phyloP scores from a whole-genome alignment of 2,113 vertebrate genomes.

The Orthochromis malagaraziensis region DNA sequence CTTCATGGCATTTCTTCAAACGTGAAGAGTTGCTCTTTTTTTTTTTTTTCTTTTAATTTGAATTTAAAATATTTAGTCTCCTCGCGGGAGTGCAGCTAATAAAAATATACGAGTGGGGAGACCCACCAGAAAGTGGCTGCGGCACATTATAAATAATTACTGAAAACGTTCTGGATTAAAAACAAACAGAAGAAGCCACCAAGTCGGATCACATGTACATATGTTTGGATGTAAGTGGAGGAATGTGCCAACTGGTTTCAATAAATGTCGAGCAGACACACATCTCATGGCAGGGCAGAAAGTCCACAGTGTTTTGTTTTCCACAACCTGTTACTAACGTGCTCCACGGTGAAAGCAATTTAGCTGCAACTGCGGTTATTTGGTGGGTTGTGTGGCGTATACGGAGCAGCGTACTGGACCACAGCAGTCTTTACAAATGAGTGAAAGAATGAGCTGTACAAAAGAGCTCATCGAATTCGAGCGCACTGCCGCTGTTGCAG shows the following conservation, averaged over 20 bases:
- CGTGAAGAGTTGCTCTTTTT: background rate
- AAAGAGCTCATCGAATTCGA: background rate
- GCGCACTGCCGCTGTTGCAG: background rate
- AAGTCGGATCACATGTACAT: background rate
- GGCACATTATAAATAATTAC: conserved; percentile 8
- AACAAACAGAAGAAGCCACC: conserved; percentile 7
- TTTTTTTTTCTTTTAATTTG: background rate
- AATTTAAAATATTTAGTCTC: conserved; percentile 40
- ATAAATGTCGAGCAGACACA: background rate
- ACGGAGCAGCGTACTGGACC: background rate
- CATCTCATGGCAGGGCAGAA: background rate
- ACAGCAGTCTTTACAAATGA: fast-evolving
- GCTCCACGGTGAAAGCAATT: background rate
- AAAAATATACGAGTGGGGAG: conserved; percentile 30
- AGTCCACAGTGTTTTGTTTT: background rate
- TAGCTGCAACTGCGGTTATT: background rate
- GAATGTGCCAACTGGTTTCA: background rate
- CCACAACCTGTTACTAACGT: background rate
- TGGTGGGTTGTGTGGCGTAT: background rate
- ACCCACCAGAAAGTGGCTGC: background rate
- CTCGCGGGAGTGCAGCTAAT: background rate
- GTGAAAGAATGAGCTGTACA: background rate
- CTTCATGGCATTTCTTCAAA: background rate
- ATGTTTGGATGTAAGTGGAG: background rate
- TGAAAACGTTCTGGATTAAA: background rate